Evolutionary conservation across 2,888 invertebrate genomes (phyloP).

Genomic region (Germaria angustata): DNA sequence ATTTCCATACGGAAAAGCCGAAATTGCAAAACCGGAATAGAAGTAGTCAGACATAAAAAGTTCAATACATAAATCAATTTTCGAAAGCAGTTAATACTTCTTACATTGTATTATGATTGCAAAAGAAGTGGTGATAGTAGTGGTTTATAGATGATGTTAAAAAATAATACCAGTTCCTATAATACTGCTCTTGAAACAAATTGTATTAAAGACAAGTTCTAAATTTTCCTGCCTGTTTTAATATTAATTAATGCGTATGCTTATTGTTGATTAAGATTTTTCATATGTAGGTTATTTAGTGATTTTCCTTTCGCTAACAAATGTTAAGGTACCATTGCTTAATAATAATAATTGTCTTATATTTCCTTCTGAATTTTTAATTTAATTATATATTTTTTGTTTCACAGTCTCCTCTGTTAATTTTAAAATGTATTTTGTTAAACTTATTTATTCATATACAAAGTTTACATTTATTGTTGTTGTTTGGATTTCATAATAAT

Average conservation of each 20-base stretch:
- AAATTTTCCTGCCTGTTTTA: background rate
- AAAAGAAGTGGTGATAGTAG: too few relatives aligned
- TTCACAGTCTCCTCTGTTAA: slow-evolving; percentile 71
- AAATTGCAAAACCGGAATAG: too few relatives aligned
- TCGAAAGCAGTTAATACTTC: too few relatives aligned
- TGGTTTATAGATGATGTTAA: too few relatives aligned
- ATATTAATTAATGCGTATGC: slow-evolving; percentile 42
- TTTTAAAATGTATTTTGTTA: slow-evolving; percentile 64
- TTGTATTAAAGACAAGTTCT: background rate
- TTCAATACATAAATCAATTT: too few relatives aligned
- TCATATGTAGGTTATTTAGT: background rate
- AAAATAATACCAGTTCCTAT: too few relatives aligned
- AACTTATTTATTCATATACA: slow-evolving; percentile 63
- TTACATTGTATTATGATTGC: too few relatives aligned
- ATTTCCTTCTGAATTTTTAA: slow-evolving; percentile 31
- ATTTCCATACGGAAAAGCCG: too few relatives aligned
- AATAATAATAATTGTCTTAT: slow-evolving; percentile 42
- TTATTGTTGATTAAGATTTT: background rate
- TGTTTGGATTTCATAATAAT: slow-evolving; percentile 30
- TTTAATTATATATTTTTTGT: slow-evolving; percentile 59
- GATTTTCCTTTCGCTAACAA: slow-evolving; percentile 54
- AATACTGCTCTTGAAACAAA: too few relatives aligned
- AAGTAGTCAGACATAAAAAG: too few relatives aligned
- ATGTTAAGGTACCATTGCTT: slow-evolving; percentile 68
- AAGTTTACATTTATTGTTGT: slow-evolving; percentile 63